phyloP scores from a whole-genome alignment of 2,888 invertebrate genomes.

The Pseudanteris insignis region DNA sequence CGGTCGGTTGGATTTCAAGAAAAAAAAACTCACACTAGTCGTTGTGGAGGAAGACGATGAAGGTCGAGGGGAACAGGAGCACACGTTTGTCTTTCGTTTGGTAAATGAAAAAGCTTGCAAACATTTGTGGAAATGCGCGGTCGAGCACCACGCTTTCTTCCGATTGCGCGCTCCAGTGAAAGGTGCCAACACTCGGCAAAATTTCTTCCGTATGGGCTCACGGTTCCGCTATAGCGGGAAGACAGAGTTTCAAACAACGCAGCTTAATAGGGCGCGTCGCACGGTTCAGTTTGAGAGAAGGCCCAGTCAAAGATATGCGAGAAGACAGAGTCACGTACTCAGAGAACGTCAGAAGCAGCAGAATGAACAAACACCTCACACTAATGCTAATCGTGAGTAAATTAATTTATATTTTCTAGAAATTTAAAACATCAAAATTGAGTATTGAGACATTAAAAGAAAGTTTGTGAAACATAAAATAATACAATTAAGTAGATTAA shows the following conservation, averaged over 20 bases:
- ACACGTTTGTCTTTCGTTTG: slow-evolving; percentile 96
- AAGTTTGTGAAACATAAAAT: no score
- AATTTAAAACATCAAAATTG: no score
- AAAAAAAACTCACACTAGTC: slow-evolving; percentile 94
- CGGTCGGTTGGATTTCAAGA: slow-evolving; percentile 96
- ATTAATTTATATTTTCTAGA: no score
- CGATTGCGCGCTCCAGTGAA: slow-evolving; percentile 89
- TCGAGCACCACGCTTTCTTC: slow-evolving; percentile 99
- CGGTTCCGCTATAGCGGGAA: slow-evolving; percentile 95
- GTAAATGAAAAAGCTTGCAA: slow-evolving; percentile 98
- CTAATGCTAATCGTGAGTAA: slow-evolving; percentile 11
- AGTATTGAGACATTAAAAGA: no score
- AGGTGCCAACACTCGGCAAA: slow-evolving; percentile 88
- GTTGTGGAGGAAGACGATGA: slow-evolving; percentile 99
- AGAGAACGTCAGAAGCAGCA: slow-evolving; percentile 79
- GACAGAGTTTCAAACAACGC: slow-evolving; percentile 97
- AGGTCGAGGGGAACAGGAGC: slow-evolving; percentile 91
- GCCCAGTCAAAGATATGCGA: slow-evolving; percentile 95
- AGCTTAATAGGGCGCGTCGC: slow-evolving; percentile 86
- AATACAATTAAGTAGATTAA: no score
- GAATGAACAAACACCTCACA: slow-evolving; percentile 54
- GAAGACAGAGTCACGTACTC: slow-evolving; percentile 88
- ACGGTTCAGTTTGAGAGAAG: slow-evolving; percentile 96
- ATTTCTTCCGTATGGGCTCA: slow-evolving; percentile 98
- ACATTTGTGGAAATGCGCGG: slow-evolving; percentile 99